phyloP scores from a whole-genome alignment of 2,888 invertebrate genomes.

The Phytoseiulus persimilis region DNA sequence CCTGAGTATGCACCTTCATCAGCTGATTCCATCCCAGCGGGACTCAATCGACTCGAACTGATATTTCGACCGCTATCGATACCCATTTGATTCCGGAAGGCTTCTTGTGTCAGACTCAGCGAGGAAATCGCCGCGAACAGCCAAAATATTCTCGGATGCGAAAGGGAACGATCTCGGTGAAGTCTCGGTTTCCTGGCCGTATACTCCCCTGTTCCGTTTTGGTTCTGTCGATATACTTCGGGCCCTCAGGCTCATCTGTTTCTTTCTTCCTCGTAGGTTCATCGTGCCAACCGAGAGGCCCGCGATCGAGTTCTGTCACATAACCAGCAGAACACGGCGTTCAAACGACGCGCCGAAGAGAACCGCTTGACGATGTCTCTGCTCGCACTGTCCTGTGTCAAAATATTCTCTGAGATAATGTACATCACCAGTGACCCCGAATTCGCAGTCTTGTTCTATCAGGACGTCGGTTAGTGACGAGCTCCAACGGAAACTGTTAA shows the following conservation, averaged over 20 bases:
- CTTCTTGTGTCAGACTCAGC: no score
- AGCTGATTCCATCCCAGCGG: not conserved
- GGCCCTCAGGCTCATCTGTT: not conserved
- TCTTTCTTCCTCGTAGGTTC: not conserved
- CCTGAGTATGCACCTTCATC: not conserved
- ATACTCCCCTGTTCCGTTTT: no score
- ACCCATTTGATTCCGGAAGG: no score
- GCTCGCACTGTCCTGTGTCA: slow-evolving; percentile 13
- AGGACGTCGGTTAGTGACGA: not conserved
- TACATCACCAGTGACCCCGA: slow-evolving; percentile 27
- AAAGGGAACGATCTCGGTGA: no score
- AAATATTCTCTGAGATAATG: slow-evolving; percentile 23
- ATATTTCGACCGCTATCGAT: not conserved
- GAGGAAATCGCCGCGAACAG: no score
- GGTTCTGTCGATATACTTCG: no score
- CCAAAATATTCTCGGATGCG: no score
- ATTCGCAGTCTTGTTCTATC: slow-evolving; percentile 13
- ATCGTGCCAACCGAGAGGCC: not conserved
- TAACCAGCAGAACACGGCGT: slow-evolving; percentile 6
- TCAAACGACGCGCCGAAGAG: slow-evolving; percentile 14
- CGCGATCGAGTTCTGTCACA: slow-evolving; percentile 22
- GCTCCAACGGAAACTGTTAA: not conserved
- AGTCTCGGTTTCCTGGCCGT: no score
- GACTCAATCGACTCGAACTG: not conserved
- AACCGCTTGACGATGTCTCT: slow-evolving; percentile 27